Evolutionary conservation across 2,113 vertebrate genomes (phyloP), one percentile per base, ranked within the genome.

Genomic region (Cyanoramphus novaezelandiae): DNA sequence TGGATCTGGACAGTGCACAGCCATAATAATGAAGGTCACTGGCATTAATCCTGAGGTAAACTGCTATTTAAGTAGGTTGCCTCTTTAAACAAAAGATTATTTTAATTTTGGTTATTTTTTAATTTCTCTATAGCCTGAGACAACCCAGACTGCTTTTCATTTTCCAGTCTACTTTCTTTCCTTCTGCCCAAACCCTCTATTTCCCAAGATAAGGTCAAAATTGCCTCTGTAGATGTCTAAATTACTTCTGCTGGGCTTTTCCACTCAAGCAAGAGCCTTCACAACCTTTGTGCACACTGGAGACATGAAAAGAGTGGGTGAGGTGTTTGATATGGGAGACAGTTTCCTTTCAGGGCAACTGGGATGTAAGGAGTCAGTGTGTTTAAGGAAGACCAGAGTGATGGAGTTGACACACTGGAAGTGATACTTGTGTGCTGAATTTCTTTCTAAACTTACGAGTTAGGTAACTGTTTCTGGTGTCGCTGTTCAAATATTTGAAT

Each of bases 401-500:
- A 33, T 33, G 11, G 33, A 62, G n/a, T 2, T 63, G 35, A 69
- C 35, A 49, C 31, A 17, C 3, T 43, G 68, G 39, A 91, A 94
- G 28, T 82, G 67, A 76, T 69, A 77, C 21, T 74, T 85, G 20
- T 23, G 17, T 52, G 28, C 11, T 85, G 43, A 70, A 59, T 96
- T 94, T 86, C 28, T 70, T 82, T 74, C 33, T 69, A n/a, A 87
- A 72, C 16, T 63, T 50, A 39, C 43, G 37, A 83, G 10, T 39
- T 74, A 25, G 2, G 49, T 65, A 63, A 79, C 53, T 35, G 19
- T 62, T 93, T 78, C 69, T 85, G 31, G 63, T 64, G 25, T 86
- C 64, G 59, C 37, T 86, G 15, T 77, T 94, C 69, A 90, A 95
- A 94, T 82, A 93, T 74, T 95, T 77, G 53, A 65, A 59, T 91